phyloP scores from a whole-genome alignment of 1,140 invertebrate genomes.

The Cryptotermes secundus region DNA sequence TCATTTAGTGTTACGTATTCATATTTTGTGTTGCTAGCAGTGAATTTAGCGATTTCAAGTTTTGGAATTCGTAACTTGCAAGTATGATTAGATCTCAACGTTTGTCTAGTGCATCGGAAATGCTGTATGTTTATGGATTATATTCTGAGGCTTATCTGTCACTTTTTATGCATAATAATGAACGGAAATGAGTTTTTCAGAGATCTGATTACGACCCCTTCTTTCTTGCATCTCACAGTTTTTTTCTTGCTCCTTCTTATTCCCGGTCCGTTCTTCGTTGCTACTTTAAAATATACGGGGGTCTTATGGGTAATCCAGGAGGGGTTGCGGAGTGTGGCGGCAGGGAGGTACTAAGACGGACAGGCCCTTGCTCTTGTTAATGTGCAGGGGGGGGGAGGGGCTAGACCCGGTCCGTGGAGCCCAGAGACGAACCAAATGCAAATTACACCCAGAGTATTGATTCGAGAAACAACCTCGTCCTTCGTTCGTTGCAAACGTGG shows the following conservation, averaged over 20 bases:
- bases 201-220: not conserved
- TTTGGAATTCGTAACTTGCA: not conserved
- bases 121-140: not conserved
- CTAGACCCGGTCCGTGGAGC: not conserved
- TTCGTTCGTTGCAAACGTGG: slow-evolving; percentile 32
- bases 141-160: not conserved
- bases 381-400: slow-evolving; percentile 1
- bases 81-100: not conserved
- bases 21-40: not conserved
- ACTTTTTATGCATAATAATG: slow-evolving; percentile 20
- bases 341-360: slow-evolving; percentile 21
- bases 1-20: too few species aligned
- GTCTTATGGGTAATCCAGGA: slow-evolving; percentile 15
- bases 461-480: slow-evolving; percentile 35
- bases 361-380: slow-evolving; percentile 25
- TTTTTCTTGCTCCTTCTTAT: not conserved
- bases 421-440: slow-evolving; percentile 35
- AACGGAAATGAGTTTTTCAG: slow-evolving; percentile 13
- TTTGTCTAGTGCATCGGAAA: not conserved
- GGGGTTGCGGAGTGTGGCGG: not conserved
- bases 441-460: slow-evolving; percentile 36
- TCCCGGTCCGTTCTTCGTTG: not conserved
- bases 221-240: not conserved
- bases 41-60: not conserved
- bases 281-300: slow-evolving; percentile 13